Conservation (phyloP, 2,113 vertebrate genomes). For the Charina bottae region DNA sequence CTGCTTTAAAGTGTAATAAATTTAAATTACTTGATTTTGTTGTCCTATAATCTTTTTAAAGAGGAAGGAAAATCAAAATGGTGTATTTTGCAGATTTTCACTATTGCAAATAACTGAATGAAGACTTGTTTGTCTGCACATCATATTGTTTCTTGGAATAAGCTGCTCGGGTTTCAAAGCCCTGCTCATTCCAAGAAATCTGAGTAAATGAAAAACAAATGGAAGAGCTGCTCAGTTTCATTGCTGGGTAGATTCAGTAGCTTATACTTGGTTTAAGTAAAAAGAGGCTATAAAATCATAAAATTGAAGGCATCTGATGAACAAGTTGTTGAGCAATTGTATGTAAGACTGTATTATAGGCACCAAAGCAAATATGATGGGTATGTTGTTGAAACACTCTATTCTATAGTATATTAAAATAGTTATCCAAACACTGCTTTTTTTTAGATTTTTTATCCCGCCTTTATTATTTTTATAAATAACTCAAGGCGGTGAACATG, state of each 20-base stretch:
- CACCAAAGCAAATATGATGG: background rate
- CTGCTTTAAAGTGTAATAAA: slow-evolving; percentile 16
- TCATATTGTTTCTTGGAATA: background rate
- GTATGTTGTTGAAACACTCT: background rate
- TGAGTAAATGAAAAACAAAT: slow-evolving; percentile 2
- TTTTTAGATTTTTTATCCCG: no score
- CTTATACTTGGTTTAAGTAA: background rate
- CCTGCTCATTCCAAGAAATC: background rate
- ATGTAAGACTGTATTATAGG: background rate
- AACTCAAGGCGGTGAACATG: no score
- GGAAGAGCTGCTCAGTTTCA: background rate
- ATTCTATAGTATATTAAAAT: background rate
- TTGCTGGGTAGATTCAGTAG: slow-evolving; percentile 2
- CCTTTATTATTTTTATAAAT: no score
- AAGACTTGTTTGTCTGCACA: background rate
- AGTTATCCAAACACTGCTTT: background rate
- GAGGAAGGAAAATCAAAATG: background rate
- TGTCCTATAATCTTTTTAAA: background rate
- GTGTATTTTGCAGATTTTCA: background rate
- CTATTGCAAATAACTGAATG: background rate
- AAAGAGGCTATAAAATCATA: slow-evolving; percentile 1
- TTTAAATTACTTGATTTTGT: background rate
- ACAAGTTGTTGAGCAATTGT: background rate
- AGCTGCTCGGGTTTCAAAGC: background rate
- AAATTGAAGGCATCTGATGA: background rate